Evolutionary conservation across 1,140 invertebrate genomes (phyloP), one percentile per base, ranked within the genome.

Genomic region (Theocolax elegans): DNA sequence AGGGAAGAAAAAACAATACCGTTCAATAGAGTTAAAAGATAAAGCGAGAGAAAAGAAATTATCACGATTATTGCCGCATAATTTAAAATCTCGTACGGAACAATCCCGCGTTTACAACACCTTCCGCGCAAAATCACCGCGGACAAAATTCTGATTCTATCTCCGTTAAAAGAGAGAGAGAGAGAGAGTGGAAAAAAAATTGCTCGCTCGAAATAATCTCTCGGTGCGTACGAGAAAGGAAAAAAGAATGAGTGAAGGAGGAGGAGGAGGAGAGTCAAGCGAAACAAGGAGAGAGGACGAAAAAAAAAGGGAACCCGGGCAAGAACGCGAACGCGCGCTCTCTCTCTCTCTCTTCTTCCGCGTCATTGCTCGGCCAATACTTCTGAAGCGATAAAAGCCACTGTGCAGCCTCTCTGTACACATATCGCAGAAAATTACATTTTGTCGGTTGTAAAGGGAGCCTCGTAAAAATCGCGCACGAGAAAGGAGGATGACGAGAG

Each of bases 391-490:
- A 66, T 58, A 72, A 66, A 62, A 72, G 63, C 59, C 27, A 19
- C 21, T 25, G 27, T 3, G 12, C 66, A 58, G 67, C 63, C 53
- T 58, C 31, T 60, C 66, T 75, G 69, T 64, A 73, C 77, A 80
- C 76, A 78, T 78, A 80, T 81, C 78, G 78, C 69, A 75, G 83
- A 83, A 84, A 84, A 84, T 84, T 81, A 84, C 81, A 82, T 84
- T 85, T 84, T 78, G 78, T 80, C 77, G 80, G 83, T 83, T 83
- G 78, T 84, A 84, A 85, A 85, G 75, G 76, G 60, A 54, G 75
- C 77, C 74, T 84, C 81, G 77, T 83, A 84, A 84, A 85, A 83
- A 84, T 84, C 76, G 77, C 78, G 83, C 78, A 42, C n/a, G 29
- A 31, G 46, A 29, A 58, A 40, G 54, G 46, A 48, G 4, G 49